phyloP scores from a whole-genome alignment of 2,797 vertebrate genomes.

The Myioborus miniatus region DNA sequence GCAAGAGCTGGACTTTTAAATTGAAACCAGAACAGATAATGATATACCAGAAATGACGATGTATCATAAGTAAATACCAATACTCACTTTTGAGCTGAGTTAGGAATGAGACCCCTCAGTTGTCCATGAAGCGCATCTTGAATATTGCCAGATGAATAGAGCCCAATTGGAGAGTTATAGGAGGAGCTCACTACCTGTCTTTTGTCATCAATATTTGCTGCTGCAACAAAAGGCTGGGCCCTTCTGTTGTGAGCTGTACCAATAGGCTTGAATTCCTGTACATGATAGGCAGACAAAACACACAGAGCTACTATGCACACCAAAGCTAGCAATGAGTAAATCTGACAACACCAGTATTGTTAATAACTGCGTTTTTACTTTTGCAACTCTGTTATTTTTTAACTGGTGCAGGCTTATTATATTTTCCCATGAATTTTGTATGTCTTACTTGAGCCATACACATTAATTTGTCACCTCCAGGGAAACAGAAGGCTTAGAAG shows the following conservation, averaged over 20 bases:
- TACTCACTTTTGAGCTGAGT: slow-evolving; percentile 86
- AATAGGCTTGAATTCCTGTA: slow-evolving; percentile 92
- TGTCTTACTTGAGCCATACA: not conserved
- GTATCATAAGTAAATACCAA: not conserved
- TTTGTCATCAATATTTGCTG: slow-evolving; percentile 94
- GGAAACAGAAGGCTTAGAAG: not conserved
- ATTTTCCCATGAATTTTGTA: slow-evolving; percentile 19
- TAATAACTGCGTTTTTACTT: slow-evolving; percentile 54
- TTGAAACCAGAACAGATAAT: slow-evolving; percentile 3
- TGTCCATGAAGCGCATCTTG: slow-evolving; percentile 95
- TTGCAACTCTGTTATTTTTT: slow-evolving; percentile 1
- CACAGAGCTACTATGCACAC: slow-evolving; percentile 78
- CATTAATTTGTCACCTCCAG: not conserved
- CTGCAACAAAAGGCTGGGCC: slow-evolving; percentile 94
- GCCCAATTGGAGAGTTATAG: slow-evolving; percentile 98
- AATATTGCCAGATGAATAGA: slow-evolving; percentile 97
- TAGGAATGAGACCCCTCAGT: slow-evolving; percentile 88
- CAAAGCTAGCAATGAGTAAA: slow-evolving; percentile 70
- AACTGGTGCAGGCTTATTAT: slow-evolving; percentile 19
- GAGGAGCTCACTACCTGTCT: slow-evolving; percentile 95
- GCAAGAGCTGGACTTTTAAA: slow-evolving; percentile 77
- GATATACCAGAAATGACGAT: not conserved
- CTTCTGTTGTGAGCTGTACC: slow-evolving; percentile 90
- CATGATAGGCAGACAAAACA: slow-evolving; percentile 78
- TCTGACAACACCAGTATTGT: slow-evolving; percentile 42